Conservation (phyloP, 1,140 invertebrate species). For the Lithobius niger region DNA sequence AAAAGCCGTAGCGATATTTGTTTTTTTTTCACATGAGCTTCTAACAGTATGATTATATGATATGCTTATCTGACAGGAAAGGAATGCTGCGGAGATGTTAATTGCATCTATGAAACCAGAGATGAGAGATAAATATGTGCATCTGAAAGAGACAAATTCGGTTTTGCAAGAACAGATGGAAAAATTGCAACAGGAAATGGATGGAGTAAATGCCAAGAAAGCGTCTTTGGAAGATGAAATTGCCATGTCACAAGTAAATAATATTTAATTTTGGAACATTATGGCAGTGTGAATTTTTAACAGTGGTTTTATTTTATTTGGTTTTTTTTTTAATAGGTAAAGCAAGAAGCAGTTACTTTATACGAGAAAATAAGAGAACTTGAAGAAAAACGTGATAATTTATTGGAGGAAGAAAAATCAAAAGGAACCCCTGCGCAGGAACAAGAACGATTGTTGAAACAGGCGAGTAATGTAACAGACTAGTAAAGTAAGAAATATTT, state of each 20-base stretch:
- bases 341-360: constrained; percentile 56
- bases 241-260: constrained; percentile 40
- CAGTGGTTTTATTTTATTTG: constrained; percentile 1
- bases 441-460: constrained; percentile 50
- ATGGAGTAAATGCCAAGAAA: constrained; percentile 47
- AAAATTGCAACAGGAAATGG: constrained; percentile 43
- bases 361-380: constrained; percentile 51
- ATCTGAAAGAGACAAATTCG: constrained; percentile 38
- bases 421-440: constrained; percentile 59
- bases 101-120: constrained; percentile 42
- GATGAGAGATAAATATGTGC: constrained; percentile 38
- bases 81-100: constrained; percentile 44
- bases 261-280: too few relatives aligned
- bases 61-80: constrained; percentile 34
- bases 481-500: too few relatives aligned
- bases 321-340: constrained; percentile 29
- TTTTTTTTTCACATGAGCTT: too few relatives aligned
- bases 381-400: constrained; percentile 47
- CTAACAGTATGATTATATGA: too few relatives aligned
- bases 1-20: too few relatives aligned
- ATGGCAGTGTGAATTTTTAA: constrained; percentile 12
- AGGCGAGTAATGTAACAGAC: constrained; percentile 28
- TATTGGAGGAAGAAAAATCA: constrained; percentile 52
- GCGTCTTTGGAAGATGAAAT: constrained; percentile 53
- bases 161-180: constrained; percentile 45